These are phyloP conservation scores for Drosophila nr. fundita DNA, from an alignment of 2,888 invertebrate genomes.

Conservation along the genomic window DNA sequence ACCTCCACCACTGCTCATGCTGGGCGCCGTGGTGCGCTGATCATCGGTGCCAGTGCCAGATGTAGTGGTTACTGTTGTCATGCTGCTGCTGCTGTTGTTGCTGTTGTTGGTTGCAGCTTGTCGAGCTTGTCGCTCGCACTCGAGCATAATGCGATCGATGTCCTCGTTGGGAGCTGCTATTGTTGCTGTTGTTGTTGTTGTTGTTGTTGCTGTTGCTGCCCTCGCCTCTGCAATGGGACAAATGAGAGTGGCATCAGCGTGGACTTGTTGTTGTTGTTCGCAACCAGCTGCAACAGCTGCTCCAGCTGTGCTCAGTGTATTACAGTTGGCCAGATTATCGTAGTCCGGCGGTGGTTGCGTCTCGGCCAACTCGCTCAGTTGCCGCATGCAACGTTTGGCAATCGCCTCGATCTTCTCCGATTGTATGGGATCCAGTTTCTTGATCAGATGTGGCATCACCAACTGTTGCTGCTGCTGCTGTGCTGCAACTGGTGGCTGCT, in stretches of 20 bases:
- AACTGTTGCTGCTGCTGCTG: slow-evolving; percentile 43
- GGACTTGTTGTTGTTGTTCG: slow-evolving; percentile 8
- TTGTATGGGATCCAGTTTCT: slow-evolving; percentile 86
- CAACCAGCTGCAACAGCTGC: slow-evolving; percentile 25
- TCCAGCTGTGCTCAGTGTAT: slow-evolving; percentile 50
- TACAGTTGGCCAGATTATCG: slow-evolving; percentile 83
- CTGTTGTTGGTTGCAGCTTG: slow-evolving; percentile 22
- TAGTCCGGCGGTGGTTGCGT: slow-evolving; percentile 80
- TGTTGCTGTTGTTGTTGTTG: slow-evolving; percentile 20
- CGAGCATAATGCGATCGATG: slow-evolving; percentile 84
- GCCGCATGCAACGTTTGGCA: slow-evolving; percentile 85
- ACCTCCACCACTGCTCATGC: slow-evolving; percentile 63
- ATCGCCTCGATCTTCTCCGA: slow-evolving; percentile 86
- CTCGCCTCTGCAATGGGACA: slow-evolving; percentile 82
- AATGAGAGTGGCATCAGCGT: slow-evolving; percentile 76
- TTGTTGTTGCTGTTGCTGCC: slow-evolving; percentile 26
- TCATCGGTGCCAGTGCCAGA: slow-evolving; percentile 58
- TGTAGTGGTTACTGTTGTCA: slow-evolving; percentile 25
- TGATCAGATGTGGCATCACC: slow-evolving; percentile 83
- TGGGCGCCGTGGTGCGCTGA: slow-evolving; percentile 75
- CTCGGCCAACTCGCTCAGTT: slow-evolving; percentile 81
- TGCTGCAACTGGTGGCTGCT: slow-evolving; percentile 24
- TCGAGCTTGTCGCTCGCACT: slow-evolving; percentile 82
- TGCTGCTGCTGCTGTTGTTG: slow-evolving; percentile 15
- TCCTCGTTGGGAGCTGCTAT: slow-evolving; percentile 71